Conservation (phyloP, 2,888 invertebrate genomes). For the Cancer borealis region DNA sequence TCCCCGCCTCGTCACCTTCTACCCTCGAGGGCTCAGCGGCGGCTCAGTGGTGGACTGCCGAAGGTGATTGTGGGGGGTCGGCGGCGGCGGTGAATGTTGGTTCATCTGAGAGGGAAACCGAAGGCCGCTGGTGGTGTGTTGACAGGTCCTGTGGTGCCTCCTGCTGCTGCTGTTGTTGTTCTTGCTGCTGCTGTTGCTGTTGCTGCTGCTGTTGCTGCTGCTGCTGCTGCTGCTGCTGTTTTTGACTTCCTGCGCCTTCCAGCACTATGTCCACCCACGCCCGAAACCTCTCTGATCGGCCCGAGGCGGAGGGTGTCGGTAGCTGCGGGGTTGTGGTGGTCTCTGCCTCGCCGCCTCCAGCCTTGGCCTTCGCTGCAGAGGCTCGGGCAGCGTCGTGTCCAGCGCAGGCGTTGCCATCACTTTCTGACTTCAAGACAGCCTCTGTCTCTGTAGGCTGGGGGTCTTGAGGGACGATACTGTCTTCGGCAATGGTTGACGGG, state of each 20-base stretch:
- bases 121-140: conserved; percentile 51
- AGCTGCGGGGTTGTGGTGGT: neutral
- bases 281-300: conserved; percentile 58
- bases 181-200: conserved; percentile 3
- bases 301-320: neutral
- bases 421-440: neutral
- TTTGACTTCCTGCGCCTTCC: conserved; percentile 48
- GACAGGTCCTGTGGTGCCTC: conserved; percentile 55
- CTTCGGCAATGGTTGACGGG: neutral
- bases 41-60: conserved; percentile 46
- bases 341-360: neutral
- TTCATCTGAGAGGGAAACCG: neutral
- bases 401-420: neutral
- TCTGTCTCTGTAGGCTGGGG: neutral
- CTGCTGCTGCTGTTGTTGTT: conserved; percentile 52
- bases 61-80: conserved; percentile 20
- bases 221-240: conserved; percentile 40
- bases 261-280: conserved; percentile 69
- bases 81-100: neutral
- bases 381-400: neutral
- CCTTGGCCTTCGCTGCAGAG: neutral
- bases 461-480: neutral
- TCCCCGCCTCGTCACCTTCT: neutral
- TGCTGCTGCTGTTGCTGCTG: conserved; percentile 37
- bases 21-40: neutral